phyloP scores from a whole-genome alignment of 2,888 invertebrate genomes.

The Sthenelais limicola region DNA sequence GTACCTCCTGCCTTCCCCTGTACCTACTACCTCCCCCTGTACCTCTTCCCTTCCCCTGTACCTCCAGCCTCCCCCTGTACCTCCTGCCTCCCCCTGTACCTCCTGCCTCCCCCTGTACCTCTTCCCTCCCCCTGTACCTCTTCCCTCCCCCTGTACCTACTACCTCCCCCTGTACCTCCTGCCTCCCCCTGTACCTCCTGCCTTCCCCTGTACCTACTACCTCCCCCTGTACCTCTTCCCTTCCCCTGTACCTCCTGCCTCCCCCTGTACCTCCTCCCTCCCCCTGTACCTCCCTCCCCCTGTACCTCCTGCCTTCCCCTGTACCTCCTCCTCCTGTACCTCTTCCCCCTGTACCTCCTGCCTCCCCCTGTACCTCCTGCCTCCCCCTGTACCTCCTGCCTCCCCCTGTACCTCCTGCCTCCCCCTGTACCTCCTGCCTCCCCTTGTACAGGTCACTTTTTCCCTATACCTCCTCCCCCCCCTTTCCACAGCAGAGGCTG shows the following conservation, averaged over 20 bases:
- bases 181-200: background rate
- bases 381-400: background rate
- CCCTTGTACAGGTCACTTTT: background rate
- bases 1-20: no score
- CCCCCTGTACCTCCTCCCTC: background rate
- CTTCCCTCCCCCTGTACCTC: background rate
- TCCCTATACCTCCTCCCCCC: no score
- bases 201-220: background rate
- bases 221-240: background rate
- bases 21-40: background rate
- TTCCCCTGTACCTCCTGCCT: background rate
- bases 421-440: background rate
- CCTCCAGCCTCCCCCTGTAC: background rate
- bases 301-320: background rate
- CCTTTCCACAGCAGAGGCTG: no score
- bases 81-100: constrained; percentile 1
- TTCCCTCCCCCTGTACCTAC: background rate
- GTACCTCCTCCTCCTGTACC: background rate
- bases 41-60: background rate
- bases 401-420: background rate
- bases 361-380: background rate
- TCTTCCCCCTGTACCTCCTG: background rate
- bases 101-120: background rate
- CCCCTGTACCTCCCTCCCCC: background rate
- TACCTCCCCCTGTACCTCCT: background rate